Percentiles rank a stretch among this genome's conserved stretches.
These are phyloP conservation scores for Drepana arcuata DNA, from an alignment of 1,140 invertebrate genomes.

Conservation along the genomic window DNA sequence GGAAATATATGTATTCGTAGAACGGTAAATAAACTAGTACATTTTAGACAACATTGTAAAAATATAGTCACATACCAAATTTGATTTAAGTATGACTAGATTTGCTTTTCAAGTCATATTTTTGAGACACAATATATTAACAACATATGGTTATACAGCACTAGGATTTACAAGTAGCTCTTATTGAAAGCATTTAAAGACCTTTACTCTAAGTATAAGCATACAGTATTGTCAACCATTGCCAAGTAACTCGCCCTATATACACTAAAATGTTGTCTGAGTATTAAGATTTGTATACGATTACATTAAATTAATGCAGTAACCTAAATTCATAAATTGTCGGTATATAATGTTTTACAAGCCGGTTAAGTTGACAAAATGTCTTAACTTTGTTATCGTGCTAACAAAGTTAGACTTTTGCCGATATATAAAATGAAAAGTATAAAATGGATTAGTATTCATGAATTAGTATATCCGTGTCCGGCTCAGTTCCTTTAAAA, in stretches of 20 bases:
- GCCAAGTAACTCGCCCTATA: slow-evolving; percentile 58
- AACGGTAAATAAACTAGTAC: slow-evolving; percentile 7
- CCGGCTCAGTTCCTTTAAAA: slow-evolving; percentile 60
- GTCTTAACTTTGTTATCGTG: slow-evolving; percentile 47
- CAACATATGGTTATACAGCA: no score
- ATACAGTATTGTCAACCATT: slow-evolving; percentile 67
- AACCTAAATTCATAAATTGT: slow-evolving; percentile 19
- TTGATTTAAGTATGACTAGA: slow-evolving; percentile 52
- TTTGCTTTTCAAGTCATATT: slow-evolving; percentile 16
- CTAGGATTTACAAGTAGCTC: no score
- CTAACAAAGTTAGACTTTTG: slow-evolving; percentile 64
- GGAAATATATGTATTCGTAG: no score
- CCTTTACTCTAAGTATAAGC: slow-evolving; percentile 54
- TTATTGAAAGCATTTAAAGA: no score
- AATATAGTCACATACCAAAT: slow-evolving; percentile 30
- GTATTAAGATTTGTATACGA: slow-evolving; percentile 13
- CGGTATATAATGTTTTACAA: slow-evolving; percentile 5
- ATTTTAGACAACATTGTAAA: slow-evolving; percentile 21
- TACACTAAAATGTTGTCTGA: slow-evolving; percentile 25
- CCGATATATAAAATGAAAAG: slow-evolving; percentile 17
- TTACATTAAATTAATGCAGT: slow-evolving; percentile 16
- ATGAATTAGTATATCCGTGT: slow-evolving; percentile 34
- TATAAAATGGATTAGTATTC: slow-evolving; percentile 16
- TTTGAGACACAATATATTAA: no score
- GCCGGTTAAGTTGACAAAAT: slow-evolving; percentile 42